A percentile compares a stretch with the other conserved stretches of the same genome.
These are phyloP conservation scores for Erebia ligea DNA, from an alignment of 2,888 invertebrate genomes.

Conservation along the genomic window DNA sequence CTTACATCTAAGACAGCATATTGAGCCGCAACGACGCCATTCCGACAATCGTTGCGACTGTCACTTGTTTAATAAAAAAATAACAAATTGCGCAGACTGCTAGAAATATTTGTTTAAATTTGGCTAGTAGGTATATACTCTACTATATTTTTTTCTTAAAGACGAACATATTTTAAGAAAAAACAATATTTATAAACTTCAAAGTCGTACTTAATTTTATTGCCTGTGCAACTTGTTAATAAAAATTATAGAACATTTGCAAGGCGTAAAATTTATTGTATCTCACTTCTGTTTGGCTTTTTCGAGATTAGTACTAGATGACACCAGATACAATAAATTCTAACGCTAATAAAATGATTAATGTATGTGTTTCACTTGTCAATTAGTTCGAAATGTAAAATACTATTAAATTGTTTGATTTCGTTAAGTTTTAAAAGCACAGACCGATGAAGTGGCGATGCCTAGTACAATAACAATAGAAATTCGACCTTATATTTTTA, in stretches of 20 bases:
- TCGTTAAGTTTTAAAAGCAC: too few species aligned
- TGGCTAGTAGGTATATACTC: neutral
- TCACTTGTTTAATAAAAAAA: neutral
- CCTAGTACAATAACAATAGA: too few species aligned
- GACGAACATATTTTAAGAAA: neutral
- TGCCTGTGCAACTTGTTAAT: neutral
- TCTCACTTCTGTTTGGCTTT: neutral
- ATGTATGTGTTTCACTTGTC: slow-evolving; percentile 4
- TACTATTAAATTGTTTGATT: too few species aligned
- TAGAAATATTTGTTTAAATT: neutral
- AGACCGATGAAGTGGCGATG: neutral
- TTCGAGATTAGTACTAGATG: neutral
- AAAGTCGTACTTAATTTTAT: too few species aligned
- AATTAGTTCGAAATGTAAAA: neutral
- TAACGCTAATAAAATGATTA: slow-evolving; percentile 3
- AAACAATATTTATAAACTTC: neutral
- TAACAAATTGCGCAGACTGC: neutral
- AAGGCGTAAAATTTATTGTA: slow-evolving; percentile 2
- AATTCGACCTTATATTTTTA: too few species aligned
- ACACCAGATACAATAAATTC: neutral
- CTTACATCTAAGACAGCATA: slow-evolving; percentile 31
- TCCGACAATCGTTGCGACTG: neutral
- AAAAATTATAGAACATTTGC: neutral
- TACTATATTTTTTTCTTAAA: neutral
- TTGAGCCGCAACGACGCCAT: neutral